Percentiles rank a stretch among this genome's conserved stretches.
phyloP scores from a whole-genome alignment of 2,888 invertebrate genomes.

The Colostygia pectinataria region DNA sequence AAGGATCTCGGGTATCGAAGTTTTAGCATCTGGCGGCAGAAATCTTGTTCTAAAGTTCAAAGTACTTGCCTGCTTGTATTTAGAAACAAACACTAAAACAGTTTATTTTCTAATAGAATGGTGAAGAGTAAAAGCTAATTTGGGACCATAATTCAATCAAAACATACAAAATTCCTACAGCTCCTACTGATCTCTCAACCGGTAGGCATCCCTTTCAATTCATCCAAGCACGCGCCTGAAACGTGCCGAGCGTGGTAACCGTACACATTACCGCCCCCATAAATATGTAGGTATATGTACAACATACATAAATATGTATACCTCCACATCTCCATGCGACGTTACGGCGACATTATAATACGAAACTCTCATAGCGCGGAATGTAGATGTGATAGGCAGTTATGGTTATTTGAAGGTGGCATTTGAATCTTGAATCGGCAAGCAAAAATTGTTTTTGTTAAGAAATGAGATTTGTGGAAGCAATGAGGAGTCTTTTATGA shows the following conservation, averaged over 20 bases:
- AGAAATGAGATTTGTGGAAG: conserved; percentile 14
- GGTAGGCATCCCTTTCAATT: conserved; percentile 52
- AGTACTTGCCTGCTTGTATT: no score
- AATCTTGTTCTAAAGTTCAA: no score
- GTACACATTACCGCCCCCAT: conserved; percentile 48
- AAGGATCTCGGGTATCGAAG: no score
- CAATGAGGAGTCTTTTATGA: conserved; percentile 8
- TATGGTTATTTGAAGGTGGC: conserved; percentile 34
- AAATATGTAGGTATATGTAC: conserved; percentile 55
- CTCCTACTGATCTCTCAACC: conserved; percentile 31
- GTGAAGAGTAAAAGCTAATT: conserved; percentile 11
- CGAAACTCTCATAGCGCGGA: conserved; percentile 39
- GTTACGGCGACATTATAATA: conserved; percentile 53
- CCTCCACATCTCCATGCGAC: conserved; percentile 37
- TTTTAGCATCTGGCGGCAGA: no score
- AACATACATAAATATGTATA: conserved; percentile 27
- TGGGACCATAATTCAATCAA: conserved; percentile 26
- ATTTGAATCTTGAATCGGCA: conserved; percentile 25
- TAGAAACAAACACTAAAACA: no score
- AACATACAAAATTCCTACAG: conserved; percentile 38
- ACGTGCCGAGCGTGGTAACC: conserved; percentile 60
- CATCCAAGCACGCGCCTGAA: conserved; percentile 56
- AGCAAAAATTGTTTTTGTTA: conserved; percentile 20
- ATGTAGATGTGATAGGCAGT: conserved; percentile 46
- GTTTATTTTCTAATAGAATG: no score